phyloP scores from a whole-genome alignment of 2,888 invertebrate species.

The Eupithecia dodoneata region DNA sequence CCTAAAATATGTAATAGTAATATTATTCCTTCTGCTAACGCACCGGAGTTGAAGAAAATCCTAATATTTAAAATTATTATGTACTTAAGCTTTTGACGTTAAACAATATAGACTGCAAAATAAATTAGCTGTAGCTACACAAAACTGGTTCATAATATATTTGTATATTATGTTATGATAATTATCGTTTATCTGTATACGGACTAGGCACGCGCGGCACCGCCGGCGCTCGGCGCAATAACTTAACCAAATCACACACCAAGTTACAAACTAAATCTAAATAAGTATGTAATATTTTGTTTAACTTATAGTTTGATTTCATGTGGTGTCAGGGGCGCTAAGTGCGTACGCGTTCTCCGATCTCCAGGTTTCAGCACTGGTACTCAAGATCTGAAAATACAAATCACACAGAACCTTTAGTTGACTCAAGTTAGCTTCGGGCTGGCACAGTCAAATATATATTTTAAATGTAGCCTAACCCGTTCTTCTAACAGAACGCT shows the following conservation, averaged over 20 bases:
- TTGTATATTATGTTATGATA: conserved; percentile 73
- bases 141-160: conserved; percentile 70
- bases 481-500: conserved; percentile 2
- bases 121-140: conserved; percentile 81
- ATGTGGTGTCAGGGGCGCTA: conserved; percentile 68
- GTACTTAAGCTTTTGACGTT: conserved; percentile 74
- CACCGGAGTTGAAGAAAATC: conserved; percentile 72
- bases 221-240: conserved; percentile 77
- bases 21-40: conserved; percentile 61
- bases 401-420: conserved; percentile 40
- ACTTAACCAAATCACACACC: conserved; percentile 82
- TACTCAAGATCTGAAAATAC: conserved; percentile 76
- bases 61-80: conserved; percentile 66
- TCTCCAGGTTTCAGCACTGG: conserved; percentile 60
- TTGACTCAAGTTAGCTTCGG: neutral
- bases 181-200: conserved; percentile 79
- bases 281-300: conserved; percentile 73
- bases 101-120: conserved; percentile 72
- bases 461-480: neutral
- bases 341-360: conserved; percentile 62
- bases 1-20: conserved; percentile 79
- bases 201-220: conserved; percentile 81
- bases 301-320: conserved; percentile 65
- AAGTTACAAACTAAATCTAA: conserved; percentile 78
- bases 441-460: neutral